A percentile compares a stretch with the other conserved stretches of the same genome.
Conservation (phyloP, 2,797 vertebrate genomes). For the Gobionotothen gibberifrons region DNA sequence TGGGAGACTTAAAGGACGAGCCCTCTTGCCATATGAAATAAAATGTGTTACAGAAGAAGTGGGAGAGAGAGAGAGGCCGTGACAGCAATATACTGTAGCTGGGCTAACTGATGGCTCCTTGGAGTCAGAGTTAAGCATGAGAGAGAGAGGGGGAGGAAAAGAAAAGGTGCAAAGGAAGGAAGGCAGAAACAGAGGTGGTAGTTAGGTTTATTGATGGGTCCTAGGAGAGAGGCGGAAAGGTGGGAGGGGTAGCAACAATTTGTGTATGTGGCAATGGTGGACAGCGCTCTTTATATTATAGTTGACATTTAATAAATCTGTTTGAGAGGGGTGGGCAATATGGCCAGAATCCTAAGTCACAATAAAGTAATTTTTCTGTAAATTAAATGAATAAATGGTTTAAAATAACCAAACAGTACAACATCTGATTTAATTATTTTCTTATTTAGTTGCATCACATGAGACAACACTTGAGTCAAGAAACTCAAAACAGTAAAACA, state of each 20-base stretch:
- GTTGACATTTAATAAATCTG: too few species aligned
- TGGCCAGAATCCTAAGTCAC: too few species aligned
- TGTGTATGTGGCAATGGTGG: constrained; percentile 2
- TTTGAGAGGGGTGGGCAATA: too few species aligned
- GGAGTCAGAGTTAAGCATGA: constrained; percentile 44
- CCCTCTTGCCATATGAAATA: constrained; percentile 47
- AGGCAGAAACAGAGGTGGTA: constrained; percentile 41
- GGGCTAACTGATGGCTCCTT: constrained; percentile 59
- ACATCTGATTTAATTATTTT: too few species aligned
- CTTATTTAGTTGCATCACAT: too few species aligned
- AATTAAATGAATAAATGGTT: too few species aligned
- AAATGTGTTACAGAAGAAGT: constrained; percentile 41
- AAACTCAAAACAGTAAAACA: too few species aligned
- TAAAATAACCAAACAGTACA: too few species aligned
- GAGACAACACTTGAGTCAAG: too few species aligned
- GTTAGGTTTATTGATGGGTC: constrained; percentile 59
- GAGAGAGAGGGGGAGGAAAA: constrained; percentile 17
- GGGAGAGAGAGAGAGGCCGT: neutral
- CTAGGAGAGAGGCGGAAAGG: constrained; percentile 24
- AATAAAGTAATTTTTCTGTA: too few species aligned
- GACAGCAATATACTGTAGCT: constrained; percentile 32
- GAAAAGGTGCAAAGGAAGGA: constrained; percentile 42
- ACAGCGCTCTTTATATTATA: constrained; percentile 13
- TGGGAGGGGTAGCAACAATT: neutral
- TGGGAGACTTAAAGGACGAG: constrained; percentile 50